phyloP scores from a whole-genome alignment of 2,888 invertebrate genomes.

The Portevinia maculata region DNA sequence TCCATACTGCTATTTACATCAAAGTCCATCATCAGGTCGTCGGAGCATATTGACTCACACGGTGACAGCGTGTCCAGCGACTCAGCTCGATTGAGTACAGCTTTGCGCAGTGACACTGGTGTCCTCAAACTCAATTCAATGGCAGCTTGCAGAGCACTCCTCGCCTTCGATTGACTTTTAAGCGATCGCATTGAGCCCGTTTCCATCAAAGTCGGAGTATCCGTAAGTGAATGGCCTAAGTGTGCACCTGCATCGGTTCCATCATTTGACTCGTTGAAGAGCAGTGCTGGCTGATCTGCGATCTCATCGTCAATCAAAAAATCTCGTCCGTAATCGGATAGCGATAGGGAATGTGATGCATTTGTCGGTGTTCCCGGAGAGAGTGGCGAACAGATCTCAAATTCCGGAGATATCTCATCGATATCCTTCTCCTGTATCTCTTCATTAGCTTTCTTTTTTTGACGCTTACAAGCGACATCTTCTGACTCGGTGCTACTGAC shows the following conservation, averaged over 20 bases:
- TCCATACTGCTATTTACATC: conserved; percentile 84
- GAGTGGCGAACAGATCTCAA: conserved; percentile 83
- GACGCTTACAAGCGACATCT: conserved; percentile 79
- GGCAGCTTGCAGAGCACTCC: conserved; percentile 81
- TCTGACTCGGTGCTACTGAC: conserved; percentile 84
- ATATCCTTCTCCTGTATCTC: conserved; percentile 83
- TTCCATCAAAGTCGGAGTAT: conserved; percentile 83
- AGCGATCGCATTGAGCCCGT: conserved; percentile 80
- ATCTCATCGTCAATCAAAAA: conserved; percentile 95
- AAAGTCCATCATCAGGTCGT: conserved; percentile 94
- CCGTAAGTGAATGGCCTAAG: conserved; percentile 83
- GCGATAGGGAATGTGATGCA: conserved; percentile 89
- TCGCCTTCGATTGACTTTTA: conserved; percentile 79
- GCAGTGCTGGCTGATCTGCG: conserved; percentile 93
- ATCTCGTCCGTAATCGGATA: conserved; percentile 90
- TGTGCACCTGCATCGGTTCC: conserved; percentile 78
- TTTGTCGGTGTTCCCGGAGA: conserved; percentile 92
- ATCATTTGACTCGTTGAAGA: conserved; percentile 86
- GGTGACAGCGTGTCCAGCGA: conserved; percentile 93
- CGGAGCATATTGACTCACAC: conserved; percentile 92
- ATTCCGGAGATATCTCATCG: conserved; percentile 83
- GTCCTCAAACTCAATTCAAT: conserved; percentile 82
- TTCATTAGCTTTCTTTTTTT: conserved; percentile 82
- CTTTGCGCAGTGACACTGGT: conserved; percentile 80
- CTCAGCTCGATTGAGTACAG: conserved; percentile 85